Conservation (phyloP, 2,797 vertebrate species). For the Serranus cabrilla region DNA sequence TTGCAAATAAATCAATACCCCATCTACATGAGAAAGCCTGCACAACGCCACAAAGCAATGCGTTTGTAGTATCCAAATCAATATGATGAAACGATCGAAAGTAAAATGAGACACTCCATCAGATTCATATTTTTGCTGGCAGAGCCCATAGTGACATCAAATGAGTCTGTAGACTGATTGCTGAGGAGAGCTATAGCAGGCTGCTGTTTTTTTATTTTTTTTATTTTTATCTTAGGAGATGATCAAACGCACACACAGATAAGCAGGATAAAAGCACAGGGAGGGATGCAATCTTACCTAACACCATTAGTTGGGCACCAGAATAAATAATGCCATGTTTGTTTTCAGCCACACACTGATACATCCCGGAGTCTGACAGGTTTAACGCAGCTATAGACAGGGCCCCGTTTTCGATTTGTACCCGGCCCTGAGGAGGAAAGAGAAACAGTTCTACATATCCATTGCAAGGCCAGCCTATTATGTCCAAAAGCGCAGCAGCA, state of each 20-base stretch:
- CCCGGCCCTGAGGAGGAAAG: conserved; percentile 87
- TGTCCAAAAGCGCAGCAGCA: conserved; percentile 72
- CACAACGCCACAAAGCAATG: conserved; percentile 64
- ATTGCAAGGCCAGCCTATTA: conserved; percentile 64
- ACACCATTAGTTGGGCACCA: conserved; percentile 92
- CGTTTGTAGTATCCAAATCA: conserved; percentile 77
- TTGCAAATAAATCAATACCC: conserved; percentile 79
- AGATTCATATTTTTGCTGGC: conserved; percentile 70
- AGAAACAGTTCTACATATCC: conserved; percentile 72
- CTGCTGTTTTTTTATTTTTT: conserved; percentile 4
- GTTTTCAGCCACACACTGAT: conserved; percentile 98
- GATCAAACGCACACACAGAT: conserved; percentile 69
- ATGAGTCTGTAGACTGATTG: conserved; percentile 66
- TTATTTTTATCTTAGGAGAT: conserved; percentile 68
- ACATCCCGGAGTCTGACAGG: conserved; percentile 95
- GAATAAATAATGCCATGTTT: conserved; percentile 95
- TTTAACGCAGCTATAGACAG: conserved; percentile 92
- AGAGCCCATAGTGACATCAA: conserved; percentile 69
- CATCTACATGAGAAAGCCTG: conserved; percentile 76
- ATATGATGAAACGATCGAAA: conserved; percentile 75
- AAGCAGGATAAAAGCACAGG: conserved; percentile 62
- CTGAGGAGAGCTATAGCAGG: conserved; percentile 53
- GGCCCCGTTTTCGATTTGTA: conserved; percentile 95
- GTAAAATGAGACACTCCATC: conserved; percentile 79
- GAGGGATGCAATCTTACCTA: conserved; percentile 89